Conservation (phyloP, 2,113 vertebrate genomes). For the Ascaphus truei region DNA sequence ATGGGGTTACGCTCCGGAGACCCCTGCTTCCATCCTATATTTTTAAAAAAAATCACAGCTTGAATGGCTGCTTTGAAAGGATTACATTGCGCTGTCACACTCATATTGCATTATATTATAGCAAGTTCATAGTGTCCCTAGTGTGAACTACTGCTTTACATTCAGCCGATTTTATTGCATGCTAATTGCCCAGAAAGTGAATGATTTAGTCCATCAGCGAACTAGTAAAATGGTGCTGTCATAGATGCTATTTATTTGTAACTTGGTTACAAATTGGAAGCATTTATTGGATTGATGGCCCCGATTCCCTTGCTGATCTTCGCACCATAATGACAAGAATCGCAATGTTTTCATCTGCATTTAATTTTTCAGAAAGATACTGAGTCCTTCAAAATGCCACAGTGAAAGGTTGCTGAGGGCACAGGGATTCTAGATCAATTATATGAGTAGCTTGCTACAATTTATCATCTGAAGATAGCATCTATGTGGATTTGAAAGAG, state of each 20-base stretch:
- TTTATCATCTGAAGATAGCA: slow-evolving; percentile 73
- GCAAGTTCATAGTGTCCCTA: background rate
- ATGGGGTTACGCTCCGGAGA: too few species aligned
- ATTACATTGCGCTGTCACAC: too few species aligned
- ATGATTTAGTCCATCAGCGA: background rate
- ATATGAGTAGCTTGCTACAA: slow-evolving; percentile 55
- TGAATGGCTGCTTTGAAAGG: too few species aligned
- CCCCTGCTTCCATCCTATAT: too few species aligned
- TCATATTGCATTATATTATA: too few species aligned
- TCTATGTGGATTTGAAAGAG: slow-evolving; percentile 60
- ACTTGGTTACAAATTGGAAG: slow-evolving; percentile 21
- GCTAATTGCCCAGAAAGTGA: slow-evolving; percentile 28
- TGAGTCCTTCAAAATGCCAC: slow-evolving; percentile 66
- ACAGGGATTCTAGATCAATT: slow-evolving; percentile 71
- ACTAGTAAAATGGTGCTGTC: background rate
- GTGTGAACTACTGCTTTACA: background rate
- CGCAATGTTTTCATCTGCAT: slow-evolving; percentile 45
- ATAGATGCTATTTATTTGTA: slow-evolving; percentile 9
- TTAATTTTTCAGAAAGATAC: slow-evolving; percentile 52
- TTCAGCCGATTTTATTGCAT: slow-evolving; percentile 6
- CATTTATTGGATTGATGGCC: slow-evolving; percentile 10
- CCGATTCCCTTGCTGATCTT: background rate
- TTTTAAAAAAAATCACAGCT: too few species aligned
- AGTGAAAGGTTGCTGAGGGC: slow-evolving; percentile 68
- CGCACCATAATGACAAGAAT: background rate